Evolutionary conservation across 2,888 invertebrate genomes (phyloP).

Genomic region (Microplitis deprimator): DNA sequence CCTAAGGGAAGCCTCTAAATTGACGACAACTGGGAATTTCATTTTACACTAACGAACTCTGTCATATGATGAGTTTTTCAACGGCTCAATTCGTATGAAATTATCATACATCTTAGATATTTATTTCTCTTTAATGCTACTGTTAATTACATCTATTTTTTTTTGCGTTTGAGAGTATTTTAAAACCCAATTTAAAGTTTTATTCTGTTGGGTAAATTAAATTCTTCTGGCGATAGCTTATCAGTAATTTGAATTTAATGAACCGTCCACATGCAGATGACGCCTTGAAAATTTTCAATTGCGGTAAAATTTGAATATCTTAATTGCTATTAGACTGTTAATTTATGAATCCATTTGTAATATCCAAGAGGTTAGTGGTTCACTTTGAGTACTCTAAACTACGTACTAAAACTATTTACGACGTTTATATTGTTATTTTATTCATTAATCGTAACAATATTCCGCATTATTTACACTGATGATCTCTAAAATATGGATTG

Average conservation of each 20-base stretch:
- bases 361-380: neutral
- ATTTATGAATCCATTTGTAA: neutral
- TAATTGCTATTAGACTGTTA: too few relatives aligned
- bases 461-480: neutral
- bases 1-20: neutral
- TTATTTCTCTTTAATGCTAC: neutral
- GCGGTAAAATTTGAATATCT: too few relatives aligned
- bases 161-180: neutral
- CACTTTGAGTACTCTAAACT: neutral
- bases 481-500: too few relatives aligned
- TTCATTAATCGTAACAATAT: neutral
- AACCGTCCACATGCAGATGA: too few relatives aligned
- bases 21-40: slow-evolving; percentile 28
- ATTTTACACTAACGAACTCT: slow-evolving; percentile 30
- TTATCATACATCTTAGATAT: neutral
- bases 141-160: neutral
- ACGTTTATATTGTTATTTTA: neutral
- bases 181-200: too few relatives aligned
- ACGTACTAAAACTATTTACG: neutral
- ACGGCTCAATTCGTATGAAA: neutral
- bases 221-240: too few relatives aligned
- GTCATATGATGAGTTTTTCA: slow-evolving; percentile 4
- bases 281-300: too few relatives aligned
- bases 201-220: too few relatives aligned
- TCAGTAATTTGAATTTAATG: too few relatives aligned